Evolutionary conservation across 2,797 vertebrate species (phyloP), one percentile per base, ranked within the genome.

Genomic region (Melanotaenia pygmaea): DNA sequence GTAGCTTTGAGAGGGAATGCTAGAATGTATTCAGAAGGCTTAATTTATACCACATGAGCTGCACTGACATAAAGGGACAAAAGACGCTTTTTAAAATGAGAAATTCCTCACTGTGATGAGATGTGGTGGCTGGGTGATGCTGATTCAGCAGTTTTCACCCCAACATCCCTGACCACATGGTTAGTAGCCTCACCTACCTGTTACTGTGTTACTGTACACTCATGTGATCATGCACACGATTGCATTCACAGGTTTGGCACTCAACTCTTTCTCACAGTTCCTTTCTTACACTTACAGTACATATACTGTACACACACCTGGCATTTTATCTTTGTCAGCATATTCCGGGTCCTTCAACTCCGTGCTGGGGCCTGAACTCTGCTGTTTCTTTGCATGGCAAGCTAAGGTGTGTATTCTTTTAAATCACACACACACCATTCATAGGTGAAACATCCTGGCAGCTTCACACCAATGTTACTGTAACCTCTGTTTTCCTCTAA

Each of bases 281-380:
- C 65, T 80, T 77, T 82, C 82, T 69, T 74, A 79, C 65, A 82
- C 76, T 74, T 77, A 79, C 70, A 69, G 51, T 78, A 74, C 67
- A 76, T 35, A 72, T 62, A 14, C 6, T 56, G 26, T 56, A 70
- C 53, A 77, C 77, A 88, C 92, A 93, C 86, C 88, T 91, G 90
- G 77, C 72, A 60, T 85, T 93, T 91, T 84, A 76, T 93, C 89
- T 89, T 88, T 86, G 86, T 94, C 92, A 93, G 92, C 90, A 91
- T 74, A 91, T 93, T 91, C 74, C 72, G 62, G 88, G 88, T 88
- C 85, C 86, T 88, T 88, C 83, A 88, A 69, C 84, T 85, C 86
- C 86, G 87, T 82, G 82, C 88, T 83, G 86, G 86, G 87, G 76
- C 81, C 77, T 90, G 83, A 90, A 89, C 86, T 88, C 72, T 66